Evolutionary conservation across 2,888 invertebrate species (phyloP), one percentile per base, ranked within the genome.

Genomic region (Tubiluchus corallicola): DNA sequence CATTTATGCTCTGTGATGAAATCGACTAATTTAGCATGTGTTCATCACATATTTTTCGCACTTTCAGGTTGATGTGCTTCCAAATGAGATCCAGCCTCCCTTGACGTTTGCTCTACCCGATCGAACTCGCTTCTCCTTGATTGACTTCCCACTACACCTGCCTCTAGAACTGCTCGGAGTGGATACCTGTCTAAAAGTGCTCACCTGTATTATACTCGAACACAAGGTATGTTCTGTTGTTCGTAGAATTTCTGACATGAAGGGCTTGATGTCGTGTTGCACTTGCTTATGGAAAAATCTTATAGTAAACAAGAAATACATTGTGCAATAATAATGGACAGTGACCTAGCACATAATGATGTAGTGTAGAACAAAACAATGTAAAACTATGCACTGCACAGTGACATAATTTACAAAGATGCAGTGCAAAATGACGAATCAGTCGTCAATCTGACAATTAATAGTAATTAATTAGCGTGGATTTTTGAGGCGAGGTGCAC

Each of bases 71-170:
- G 84, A 88, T 68, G 79, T 96, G 50, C 68, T 96, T 55, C 87
- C 90, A 37, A 77, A 79, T 9, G 76, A 78, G 47, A 74, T 82
- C 43, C 84, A 85, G 57, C 77, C 82, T 47, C 69, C 70, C 18
- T 68, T 98, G 46, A 71, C 87, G 49, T 98, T 98, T 67, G 92
- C 92, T 39, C 68, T 94, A 53, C 94, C 94, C 13, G 98, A 96
- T 67, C 92, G 96, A 62, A 99, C 96, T 17, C 73, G 98, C 53
- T 96, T 99, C 67, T 76, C 85, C 37, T 70, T 99, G 53, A 84
- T 96, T 20, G 99, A 99, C 68, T 99, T 96, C 64, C 98, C 99
- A 1, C 70, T 99, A 46, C 98, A 99, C 69, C 71, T 99, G 57
- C 98, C 98, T 17, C 68, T 99, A 57, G 99, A 99, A 65, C 71